Evolutionary conservation across 2,797 vertebrate species (phyloP).

Genomic region (Melanotaenia nigrans): DNA sequence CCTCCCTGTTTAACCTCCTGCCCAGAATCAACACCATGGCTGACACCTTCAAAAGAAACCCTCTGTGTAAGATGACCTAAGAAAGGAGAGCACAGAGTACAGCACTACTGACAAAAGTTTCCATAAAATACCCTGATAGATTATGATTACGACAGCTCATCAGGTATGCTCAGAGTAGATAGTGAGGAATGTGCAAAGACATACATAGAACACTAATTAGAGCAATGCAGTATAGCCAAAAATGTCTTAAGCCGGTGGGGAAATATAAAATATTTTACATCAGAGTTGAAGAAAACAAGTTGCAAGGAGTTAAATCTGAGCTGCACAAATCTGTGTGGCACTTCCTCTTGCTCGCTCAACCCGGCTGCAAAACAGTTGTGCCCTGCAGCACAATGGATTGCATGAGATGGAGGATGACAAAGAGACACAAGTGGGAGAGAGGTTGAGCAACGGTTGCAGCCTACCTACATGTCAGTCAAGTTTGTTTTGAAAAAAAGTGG

Average conservation of each 20-base stretch:
- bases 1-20: constrained; percentile 94
- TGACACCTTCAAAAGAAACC: constrained; percentile 65
- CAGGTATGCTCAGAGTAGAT: neutral
- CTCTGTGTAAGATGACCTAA: constrained; percentile 43
- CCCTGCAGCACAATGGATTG: constrained; percentile 58
- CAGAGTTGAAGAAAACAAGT: constrained; percentile 1
- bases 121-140: neutral
- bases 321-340: constrained; percentile 7
- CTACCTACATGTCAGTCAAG: constrained; percentile 65
- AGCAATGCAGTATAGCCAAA: constrained; percentile 18
- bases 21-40: constrained; percentile 99
- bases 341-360: constrained; percentile 24
- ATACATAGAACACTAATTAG: constrained; percentile 15
- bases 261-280: constrained; percentile 8
- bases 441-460: constrained; percentile 66
- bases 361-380: constrained; percentile 53
- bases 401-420: constrained; percentile 43
- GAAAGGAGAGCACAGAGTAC: constrained; percentile 17
- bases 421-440: constrained; percentile 38
- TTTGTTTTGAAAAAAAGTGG: constrained; percentile 71
- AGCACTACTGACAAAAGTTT: neutral
- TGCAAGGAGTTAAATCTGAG: constrained; percentile 36
- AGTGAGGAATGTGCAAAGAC: neutral
- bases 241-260: constrained; percentile 17
- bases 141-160: neutral